Evolutionary conservation across 1,140 invertebrate genomes (phyloP), one percentile per base, ranked within the genome.

Genomic region (Odontomachus brunneus): DNA sequence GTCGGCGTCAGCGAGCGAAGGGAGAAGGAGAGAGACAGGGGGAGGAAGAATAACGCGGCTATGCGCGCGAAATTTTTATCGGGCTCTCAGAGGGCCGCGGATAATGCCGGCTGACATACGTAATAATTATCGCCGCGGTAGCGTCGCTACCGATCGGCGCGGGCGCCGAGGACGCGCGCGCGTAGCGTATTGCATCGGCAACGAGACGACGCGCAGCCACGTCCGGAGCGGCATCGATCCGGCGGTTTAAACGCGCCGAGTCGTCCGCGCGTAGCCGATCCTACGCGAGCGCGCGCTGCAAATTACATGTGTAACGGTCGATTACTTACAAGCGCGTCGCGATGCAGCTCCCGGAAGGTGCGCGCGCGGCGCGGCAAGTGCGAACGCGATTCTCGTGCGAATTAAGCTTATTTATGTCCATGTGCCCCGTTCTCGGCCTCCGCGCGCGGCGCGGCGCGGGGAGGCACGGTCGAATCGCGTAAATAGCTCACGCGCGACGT

Each of bases 111-210:
- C 53, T 78, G 88, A 88, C 87, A 74, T 74, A 59, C 76, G 87
- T 86, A 86, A 89, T 89, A 88, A 89, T 88, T 89, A 89, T 84
- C 82, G 87, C 76, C 87, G 76, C 75, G 75, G 3, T 11, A 67
- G 60, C 84, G 26, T 44, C 53, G 81, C 85, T 76, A 84, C 81
- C 84, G 84, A 88, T 86, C 84, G 66, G 33, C 15, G n/a, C 48
- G 62, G 29, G 19, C 19, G 12, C 33, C 62, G n/a, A n/a, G n/a
- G n/a, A n/a, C n/a, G n/a, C n/a, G n/a, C n/a, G n/a, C n/a, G n/a
- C n/a, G n/a, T n/a, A n/a, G n/a, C n/a, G n/a, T n/a, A n/a, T n/a
- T n/a, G n/a, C n/a, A n/a, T n/a, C n/a, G n/a, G n/a, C n/a, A n/a
- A n/a, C n/a, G n/a, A n/a, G n/a, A n/a, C n/a, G n/a, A n/a, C n/a